A percentile compares a stretch with the other conserved stretches of the same genome.
phyloP scores from a whole-genome alignment of 2,797 vertebrate species.

The Novumbra hubbsi region DNA sequence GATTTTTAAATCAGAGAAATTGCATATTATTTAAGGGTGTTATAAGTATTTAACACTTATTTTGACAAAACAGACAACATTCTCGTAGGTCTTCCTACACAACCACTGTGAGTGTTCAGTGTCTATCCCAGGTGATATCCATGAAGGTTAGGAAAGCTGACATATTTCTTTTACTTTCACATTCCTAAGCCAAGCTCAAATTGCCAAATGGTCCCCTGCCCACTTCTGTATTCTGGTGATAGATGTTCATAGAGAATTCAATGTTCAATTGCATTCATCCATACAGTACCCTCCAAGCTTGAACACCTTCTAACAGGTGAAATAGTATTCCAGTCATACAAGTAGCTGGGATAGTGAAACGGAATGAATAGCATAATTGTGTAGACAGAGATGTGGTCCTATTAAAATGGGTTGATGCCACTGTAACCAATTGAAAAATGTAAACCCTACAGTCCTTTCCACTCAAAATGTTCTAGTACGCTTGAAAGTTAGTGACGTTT shows the following conservation, averaged over 20 bases:
- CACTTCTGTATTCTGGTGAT: not conserved
- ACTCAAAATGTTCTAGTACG: no score
- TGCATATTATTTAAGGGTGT: slow-evolving; percentile 54
- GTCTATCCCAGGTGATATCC: slow-evolving; percentile 10
- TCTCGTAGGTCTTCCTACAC: no score
- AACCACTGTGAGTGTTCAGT: slow-evolving; percentile 14
- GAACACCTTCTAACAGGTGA: no score
- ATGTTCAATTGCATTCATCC: not conserved
- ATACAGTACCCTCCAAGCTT: not conserved
- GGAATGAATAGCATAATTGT: not conserved
- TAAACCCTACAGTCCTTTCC: no score
- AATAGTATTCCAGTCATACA: not conserved
- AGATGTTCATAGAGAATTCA: not conserved
- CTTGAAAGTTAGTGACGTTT: no score
- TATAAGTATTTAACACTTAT: not conserved
- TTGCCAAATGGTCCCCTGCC: not conserved
- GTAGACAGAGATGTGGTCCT: not conserved
- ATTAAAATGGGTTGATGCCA: not conserved
- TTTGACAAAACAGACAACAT: no score
- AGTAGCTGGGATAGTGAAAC: not conserved
- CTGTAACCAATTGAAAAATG: not conserved
- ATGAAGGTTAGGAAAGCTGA: not conserved
- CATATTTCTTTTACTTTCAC: not conserved
- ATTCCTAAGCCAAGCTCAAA: not conserved
- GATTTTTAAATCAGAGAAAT: not conserved